A percentile compares a stretch with the other conserved stretches of the same genome.
phyloP scores from a whole-genome alignment of 1,140 invertebrate species.

The Contarinia nasturtii region DNA sequence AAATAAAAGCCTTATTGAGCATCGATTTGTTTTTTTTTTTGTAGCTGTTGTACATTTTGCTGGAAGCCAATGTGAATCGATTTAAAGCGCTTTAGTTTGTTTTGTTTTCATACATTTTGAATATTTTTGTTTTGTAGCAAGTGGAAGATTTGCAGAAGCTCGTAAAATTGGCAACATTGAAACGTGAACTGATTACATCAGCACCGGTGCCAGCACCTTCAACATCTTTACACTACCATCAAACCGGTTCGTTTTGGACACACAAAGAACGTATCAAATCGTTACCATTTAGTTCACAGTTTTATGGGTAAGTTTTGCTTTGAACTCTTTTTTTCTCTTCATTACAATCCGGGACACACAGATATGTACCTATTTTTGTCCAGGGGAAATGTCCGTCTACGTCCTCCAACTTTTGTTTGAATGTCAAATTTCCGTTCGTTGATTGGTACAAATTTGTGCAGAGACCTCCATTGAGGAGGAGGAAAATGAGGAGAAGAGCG shows the following conservation, averaged over 20 bases:
- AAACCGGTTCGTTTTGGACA: constrained; percentile 21
- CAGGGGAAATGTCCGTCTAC: no score
- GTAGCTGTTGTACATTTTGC: background rate
- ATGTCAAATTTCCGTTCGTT: no score
- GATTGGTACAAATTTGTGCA: no score
- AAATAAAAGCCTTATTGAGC: background rate
- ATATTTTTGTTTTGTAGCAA: constrained; percentile 14
- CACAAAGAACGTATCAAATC: constrained; percentile 23
- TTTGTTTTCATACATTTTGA: background rate
- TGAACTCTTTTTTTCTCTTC: background rate
- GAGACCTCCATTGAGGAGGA: no score
- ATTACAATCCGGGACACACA: no score
- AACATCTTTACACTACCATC: constrained; percentile 14
- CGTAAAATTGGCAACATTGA: constrained; percentile 22
- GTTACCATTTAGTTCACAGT: constrained; percentile 22
- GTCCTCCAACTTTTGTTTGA: no score
- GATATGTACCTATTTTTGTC: no score
- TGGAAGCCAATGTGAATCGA: background rate
- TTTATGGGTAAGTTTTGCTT: constrained; percentile 18
- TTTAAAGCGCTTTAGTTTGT: background rate
- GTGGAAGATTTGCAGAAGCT: constrained; percentile 24
- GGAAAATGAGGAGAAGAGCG: no score
- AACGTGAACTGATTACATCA: constrained; percentile 20
- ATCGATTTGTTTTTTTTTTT: background rate
- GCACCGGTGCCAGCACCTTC: constrained; percentile 4